Percentiles rank a stretch among this genome's conserved stretches.
Conservation (phyloP, 2,113 vertebrate genomes). For the Coptodon rendalli region DNA sequence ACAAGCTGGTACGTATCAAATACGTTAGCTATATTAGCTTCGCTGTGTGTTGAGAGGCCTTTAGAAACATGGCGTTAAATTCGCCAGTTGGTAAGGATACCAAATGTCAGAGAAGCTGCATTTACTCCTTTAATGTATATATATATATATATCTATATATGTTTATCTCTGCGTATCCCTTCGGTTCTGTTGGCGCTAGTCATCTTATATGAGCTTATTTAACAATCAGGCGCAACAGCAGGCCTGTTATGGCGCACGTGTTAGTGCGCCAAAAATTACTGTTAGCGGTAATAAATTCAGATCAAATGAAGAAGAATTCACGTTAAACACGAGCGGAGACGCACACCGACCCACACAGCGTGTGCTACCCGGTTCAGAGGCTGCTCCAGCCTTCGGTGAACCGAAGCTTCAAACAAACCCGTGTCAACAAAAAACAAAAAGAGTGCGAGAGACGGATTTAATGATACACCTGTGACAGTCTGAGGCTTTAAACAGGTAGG, state of each 20-base stretch:
- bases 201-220: background rate
- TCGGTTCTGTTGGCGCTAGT: background rate
- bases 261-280: background rate
- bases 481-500: background rate
- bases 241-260: constrained; percentile 48
- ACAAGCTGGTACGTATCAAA: constrained; percentile 42
- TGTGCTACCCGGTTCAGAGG: background rate
- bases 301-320: rapidly evolving
- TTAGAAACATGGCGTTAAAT: background rate
- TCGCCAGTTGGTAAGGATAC: rapidly evolving
- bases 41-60: constrained; percentile 4
- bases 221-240: background rate
- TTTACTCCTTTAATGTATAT: rapidly evolving
- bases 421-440: background rate
- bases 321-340: no score
- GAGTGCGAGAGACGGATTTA: background rate
- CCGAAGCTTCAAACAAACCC: background rate
- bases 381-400: background rate
- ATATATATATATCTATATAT: background rate
- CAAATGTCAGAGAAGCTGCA: rapidly evolving
- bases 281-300: background rate
- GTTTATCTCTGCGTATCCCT: rapidly evolving
- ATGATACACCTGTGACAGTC: background rate
- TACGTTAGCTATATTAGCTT: constrained; percentile 19
- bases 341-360: rapidly evolving